phyloP scores from a whole-genome alignment of 2,888 invertebrate genomes.

The Thera obeliscata region DNA sequence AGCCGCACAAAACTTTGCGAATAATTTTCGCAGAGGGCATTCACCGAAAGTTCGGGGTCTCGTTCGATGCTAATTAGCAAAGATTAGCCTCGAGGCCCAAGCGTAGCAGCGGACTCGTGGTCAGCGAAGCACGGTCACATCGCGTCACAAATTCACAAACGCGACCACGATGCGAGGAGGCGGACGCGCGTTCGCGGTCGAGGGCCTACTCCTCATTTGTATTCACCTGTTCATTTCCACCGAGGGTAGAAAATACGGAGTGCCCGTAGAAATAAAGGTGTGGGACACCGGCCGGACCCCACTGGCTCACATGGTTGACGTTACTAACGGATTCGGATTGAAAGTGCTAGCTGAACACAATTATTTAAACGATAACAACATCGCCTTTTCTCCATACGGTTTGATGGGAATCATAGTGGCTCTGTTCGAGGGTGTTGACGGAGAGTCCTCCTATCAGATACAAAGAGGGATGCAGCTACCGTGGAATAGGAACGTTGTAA shows the following conservation, averaged over 20 bases:
- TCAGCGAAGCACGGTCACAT: slow-evolving; percentile 61
- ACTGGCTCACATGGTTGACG: slow-evolving; percentile 90
- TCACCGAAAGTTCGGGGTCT: slow-evolving; percentile 73
- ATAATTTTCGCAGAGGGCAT: slow-evolving; percentile 66
- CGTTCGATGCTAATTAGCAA: slow-evolving; percentile 70
- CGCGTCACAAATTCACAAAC: slow-evolving; percentile 49
- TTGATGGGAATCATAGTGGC: slow-evolving; percentile 91
- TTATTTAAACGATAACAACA: slow-evolving; percentile 90
- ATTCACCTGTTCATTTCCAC: slow-evolving; percentile 50
- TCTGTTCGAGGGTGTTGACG: slow-evolving; percentile 90
- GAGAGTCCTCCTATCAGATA: slow-evolving; percentile 89
- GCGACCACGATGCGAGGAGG: slow-evolving; percentile 67
- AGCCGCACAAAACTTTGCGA: slow-evolving; percentile 44
- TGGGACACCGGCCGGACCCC: slow-evolving; percentile 83
- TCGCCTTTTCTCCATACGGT: slow-evolving; percentile 94
- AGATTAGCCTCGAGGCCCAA: slow-evolving; percentile 64
- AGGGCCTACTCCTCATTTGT: slow-evolving; percentile 39
- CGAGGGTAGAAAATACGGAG: slow-evolving; percentile 59
- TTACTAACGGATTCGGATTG: slow-evolving; percentile 89
- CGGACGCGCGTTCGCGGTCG: slow-evolving; percentile 62
- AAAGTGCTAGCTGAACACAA: slow-evolving; percentile 89
- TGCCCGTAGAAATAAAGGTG: slow-evolving; percentile 75
- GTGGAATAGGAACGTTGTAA: slow-evolving; percentile 88
- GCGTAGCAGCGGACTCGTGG: slow-evolving; percentile 50
- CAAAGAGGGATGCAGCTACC: slow-evolving; percentile 88